These are phyloP conservation scores for Osmoderma eremita DNA, from an alignment of 2,888 invertebrate genomes.

Conservation along the genomic window DNA sequence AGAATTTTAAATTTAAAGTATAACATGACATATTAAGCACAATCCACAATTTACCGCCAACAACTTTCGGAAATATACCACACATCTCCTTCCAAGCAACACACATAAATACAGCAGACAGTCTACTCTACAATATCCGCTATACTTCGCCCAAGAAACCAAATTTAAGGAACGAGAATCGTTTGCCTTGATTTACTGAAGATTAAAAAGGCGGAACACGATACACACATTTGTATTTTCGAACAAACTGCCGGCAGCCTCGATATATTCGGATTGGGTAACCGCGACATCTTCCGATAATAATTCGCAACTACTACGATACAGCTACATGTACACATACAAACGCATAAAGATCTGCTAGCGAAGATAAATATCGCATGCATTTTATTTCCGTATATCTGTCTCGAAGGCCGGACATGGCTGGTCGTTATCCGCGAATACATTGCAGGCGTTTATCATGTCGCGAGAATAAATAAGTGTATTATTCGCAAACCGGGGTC, in stretches of 20 bases:
- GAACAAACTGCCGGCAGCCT: not conserved
- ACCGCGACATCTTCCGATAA: not conserved
- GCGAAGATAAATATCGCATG: not conserved
- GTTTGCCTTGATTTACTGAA: slow-evolving; percentile 5
- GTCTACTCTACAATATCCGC: no score
- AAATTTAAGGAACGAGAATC: not conserved
- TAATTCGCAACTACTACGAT: not conserved
- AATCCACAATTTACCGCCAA: no score
- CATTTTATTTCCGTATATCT: slow-evolving; percentile 1
- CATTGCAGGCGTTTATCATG: not conserved
- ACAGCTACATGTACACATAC: not conserved
- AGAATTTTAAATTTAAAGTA: no score
- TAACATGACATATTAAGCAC: no score
- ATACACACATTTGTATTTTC: no score
- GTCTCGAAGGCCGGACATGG: not conserved
- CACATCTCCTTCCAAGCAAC: no score
- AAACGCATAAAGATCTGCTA: not conserved
- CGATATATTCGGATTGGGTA: not conserved
- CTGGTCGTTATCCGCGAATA: not conserved
- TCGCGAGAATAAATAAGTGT: slow-evolving; percentile 1
- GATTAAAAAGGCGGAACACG: slow-evolving; percentile 9
- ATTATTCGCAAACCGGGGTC: not conserved
- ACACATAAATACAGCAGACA: no score
- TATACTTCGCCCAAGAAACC: not conserved
- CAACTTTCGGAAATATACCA: no score